Evolutionary conservation across 2,113 vertebrate species (phyloP).

Genomic region (Pan paniscus): DNA sequence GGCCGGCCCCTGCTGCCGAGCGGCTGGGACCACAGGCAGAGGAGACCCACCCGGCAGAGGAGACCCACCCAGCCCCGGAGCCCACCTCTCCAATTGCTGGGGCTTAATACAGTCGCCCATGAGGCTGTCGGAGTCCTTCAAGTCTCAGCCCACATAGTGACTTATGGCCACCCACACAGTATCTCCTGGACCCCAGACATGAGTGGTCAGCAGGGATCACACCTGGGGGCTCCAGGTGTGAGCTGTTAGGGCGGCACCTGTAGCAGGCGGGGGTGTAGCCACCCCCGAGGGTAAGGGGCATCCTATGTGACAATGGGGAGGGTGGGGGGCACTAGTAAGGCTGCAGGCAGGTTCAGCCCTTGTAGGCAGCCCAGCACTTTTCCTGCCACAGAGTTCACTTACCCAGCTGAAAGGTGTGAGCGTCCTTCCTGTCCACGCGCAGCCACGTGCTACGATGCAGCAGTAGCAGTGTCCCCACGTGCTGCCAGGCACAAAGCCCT

Average conservation of each 20-base stretch:
- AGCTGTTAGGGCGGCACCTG: neutral
- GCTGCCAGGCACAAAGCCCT: neutral
- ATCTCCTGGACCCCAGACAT: neutral
- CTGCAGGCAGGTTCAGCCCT: too few relatives aligned
- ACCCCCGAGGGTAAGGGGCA: neutral
- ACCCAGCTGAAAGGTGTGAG: neutral
- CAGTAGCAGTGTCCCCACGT: too few relatives aligned
- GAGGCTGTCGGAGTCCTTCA: neutral
- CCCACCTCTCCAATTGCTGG: neutral
- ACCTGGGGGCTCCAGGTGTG: neutral
- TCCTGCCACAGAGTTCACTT: neutral
- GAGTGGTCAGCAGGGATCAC: neutral
- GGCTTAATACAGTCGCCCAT: neutral
- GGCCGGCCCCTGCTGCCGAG: neutral
- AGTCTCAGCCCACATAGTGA: neutral
- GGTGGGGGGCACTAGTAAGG: neutral
- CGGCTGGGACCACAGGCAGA: too few relatives aligned
- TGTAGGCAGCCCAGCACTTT: neutral
- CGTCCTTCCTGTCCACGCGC: neutral
- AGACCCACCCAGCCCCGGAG: rapidly evolving
- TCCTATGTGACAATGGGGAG: too few relatives aligned
- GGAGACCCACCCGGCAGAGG: neutral
- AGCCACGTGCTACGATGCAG: too few relatives aligned
- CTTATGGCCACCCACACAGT: too few relatives aligned
- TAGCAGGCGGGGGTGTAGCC: neutral